phyloP scores from a whole-genome alignment of 2,888 invertebrate genomes.

The Caenorhabditis parvicauda region DNA sequence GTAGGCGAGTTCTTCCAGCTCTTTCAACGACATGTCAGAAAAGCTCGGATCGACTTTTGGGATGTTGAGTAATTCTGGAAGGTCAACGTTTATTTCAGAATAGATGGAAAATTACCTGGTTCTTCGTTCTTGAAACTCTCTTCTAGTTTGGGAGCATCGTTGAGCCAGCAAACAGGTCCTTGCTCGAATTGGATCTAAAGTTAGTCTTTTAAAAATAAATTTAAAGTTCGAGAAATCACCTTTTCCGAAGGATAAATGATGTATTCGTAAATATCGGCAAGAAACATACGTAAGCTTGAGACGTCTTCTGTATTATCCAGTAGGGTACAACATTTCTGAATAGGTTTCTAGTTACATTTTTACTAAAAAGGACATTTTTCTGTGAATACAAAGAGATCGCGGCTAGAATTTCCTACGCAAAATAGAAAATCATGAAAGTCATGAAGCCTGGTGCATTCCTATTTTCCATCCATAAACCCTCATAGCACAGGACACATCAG shows the following conservation, averaged over 20 bases:
- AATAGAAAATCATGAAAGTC: too few relatives aligned
- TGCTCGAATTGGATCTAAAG: conserved; percentile 30
- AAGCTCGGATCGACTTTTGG: not conserved
- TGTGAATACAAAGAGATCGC: too few relatives aligned
- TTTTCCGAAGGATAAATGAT: conserved; percentile 36
- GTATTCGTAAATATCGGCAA: conserved; percentile 35
- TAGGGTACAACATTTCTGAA: conserved; percentile 38
- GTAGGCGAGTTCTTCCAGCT: conserved; percentile 15
- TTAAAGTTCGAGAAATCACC: conserved; percentile 6
- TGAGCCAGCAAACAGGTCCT: conserved; percentile 47
- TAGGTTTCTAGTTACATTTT: not conserved
- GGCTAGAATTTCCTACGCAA: too few relatives aligned
- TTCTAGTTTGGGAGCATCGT: conserved; percentile 33
- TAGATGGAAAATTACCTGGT: conserved; percentile 15
- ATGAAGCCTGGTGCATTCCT: too few relatives aligned
- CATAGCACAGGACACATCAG: too few relatives aligned
- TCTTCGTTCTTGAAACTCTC: conserved; percentile 35
- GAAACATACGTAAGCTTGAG: conserved; percentile 27
- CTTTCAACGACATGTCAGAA: not conserved
- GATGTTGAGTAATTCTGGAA: not conserved
- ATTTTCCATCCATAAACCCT: too few relatives aligned
- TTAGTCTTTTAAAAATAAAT: not conserved
- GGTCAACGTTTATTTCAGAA: not conserved
- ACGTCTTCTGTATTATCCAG: conserved; percentile 39
- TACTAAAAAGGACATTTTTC: too few relatives aligned